Conservation (phyloP, 2,797 vertebrate species). For the Limosa lapponica region DNA sequence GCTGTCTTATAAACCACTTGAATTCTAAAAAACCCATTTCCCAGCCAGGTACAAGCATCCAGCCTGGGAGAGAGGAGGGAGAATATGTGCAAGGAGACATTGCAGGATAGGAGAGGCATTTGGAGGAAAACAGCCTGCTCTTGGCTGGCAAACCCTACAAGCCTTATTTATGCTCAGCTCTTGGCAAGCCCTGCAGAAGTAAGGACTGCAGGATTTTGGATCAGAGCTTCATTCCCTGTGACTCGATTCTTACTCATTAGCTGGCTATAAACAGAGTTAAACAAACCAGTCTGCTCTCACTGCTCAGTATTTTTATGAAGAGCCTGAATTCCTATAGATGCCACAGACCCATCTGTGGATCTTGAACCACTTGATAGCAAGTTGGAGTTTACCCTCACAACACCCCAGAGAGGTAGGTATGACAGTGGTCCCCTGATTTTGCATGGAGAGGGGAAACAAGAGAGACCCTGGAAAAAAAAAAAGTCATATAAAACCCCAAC, state of each 20-base stretch:
- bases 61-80: not conserved
- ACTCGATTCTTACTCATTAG: constrained; percentile 52
- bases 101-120: not conserved
- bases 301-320: not conserved
- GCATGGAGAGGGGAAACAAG: not conserved
- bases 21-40: not conserved
- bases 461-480: not conserved
- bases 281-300: constrained; percentile 2
- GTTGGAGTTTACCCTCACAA: not conserved
- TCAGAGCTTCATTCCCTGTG: not conserved
- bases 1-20: not conserved
- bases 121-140: not conserved
- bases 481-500: not conserved
- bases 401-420: constrained; percentile 24
- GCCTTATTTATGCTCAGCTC: constrained; percentile 4
- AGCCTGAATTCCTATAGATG: not conserved
- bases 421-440: not conserved
- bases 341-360: not conserved
- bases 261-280: constrained; percentile 43
- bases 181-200: constrained; percentile 29
- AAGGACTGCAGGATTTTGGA: constrained; percentile 24
- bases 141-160: constrained; percentile 33
- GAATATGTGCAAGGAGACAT: not conserved
- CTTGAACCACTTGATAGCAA: constrained; percentile 3
- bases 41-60: not conserved